Base-by-base conservation (phyloP, 1,140 invertebrate species). In the Oryctes rhinoceros region DNA sequence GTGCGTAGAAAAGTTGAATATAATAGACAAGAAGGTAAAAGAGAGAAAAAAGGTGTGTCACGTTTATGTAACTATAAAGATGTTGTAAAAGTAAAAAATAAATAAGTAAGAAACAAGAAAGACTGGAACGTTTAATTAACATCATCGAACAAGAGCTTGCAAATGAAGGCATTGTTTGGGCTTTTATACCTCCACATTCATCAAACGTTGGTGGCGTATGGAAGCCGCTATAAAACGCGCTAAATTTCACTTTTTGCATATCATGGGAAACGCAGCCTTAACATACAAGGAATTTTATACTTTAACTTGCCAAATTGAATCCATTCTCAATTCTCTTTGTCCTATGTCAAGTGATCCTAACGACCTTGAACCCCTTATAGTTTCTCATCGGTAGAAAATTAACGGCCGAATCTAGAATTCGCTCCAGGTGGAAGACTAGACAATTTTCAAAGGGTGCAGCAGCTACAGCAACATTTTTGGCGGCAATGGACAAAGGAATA, bases 121-220 rank as follows among this genome's bases (percentile, higher is more conserved):
- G n/a, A n/a, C n/a, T n/a, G n/a, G n/a, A n/a, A n/a, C n/a, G n/a
- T n/a, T n/a, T n/a, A n/a, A n/a, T n/a, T n/a, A n/a, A n/a, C n/a
- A n/a, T n/a, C n/a, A n/a, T n/a, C n/a, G n/a, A n/a, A n/a, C n/a
- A n/a, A n/a, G n/a, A n/a, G n/a, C n/a, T n/a, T n/a, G 39, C 39
- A 39, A 39, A 7, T 4, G 39, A 39, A 4, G 39, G 39, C 39
- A 59, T 76, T 20, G 44, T 49, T 30, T 79, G 80, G 78, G 39
- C 76, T 76, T 79, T 78, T 49, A 71, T 80, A 74, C 18, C 78
- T 71, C 20, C 83, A 80, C 35, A 77, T 67, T 37, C 80, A 48
- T 24, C 78, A 62, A 78, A 83, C 78, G 83, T 85, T 65, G 85
- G 86, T 48, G 86, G 86, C 44, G 30, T 83, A 6, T 87, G 85